Base-by-base conservation (phyloP, 1,140 invertebrate genomes). In the Chironomus tepperi region DNA sequence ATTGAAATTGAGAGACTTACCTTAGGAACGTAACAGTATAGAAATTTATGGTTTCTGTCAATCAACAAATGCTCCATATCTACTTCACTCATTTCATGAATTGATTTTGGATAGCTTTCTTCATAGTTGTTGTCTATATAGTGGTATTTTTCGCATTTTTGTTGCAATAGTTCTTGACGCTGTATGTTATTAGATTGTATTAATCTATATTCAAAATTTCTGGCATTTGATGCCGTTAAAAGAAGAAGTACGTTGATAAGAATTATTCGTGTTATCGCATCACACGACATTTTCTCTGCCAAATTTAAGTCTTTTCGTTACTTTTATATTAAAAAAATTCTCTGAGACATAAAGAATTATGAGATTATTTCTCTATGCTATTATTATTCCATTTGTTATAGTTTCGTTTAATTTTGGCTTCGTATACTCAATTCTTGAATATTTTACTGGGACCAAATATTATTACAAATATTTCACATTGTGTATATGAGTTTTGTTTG, bases 21-120 rank as follows among this genome's bases (percentile, higher is more conserved):
- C 88, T 97, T 97, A 74, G 95, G 94, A 73, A 97, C 93, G 83
- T 96, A 96, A 81, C 95, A 97, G 80, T 96, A 97, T 0, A 97
- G 84, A 3, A 96, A 82, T 79, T 92, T 90, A 78, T 94, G 90
- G 73, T 88, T 86, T 78, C 91, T 89, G 80, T 95, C 91, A 16
- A 95, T 89, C 75, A 95, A 84, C 80, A 95, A 87, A 80, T 94
- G 92, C 77, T 88, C 86, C 77, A 91, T 86, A 76, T 86, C 84
- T 75, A 82, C 84, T 10, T 84, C 82, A 72, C 83, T 86, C 47
- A 87, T 77, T 86, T 83, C 65, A 84, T 83, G 6, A 86, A 70
- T 16, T 75, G 79, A 43, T 74, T 79, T 34, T 34, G 24, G 24
- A 65, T 79, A 80, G 15, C 79, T 78, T 12, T 80, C 77, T 76